A percentile compares a stretch with the other conserved stretches of the same genome.
Conservation (phyloP, 1,140 invertebrate species). For the Brachionus manjavacas region DNA sequence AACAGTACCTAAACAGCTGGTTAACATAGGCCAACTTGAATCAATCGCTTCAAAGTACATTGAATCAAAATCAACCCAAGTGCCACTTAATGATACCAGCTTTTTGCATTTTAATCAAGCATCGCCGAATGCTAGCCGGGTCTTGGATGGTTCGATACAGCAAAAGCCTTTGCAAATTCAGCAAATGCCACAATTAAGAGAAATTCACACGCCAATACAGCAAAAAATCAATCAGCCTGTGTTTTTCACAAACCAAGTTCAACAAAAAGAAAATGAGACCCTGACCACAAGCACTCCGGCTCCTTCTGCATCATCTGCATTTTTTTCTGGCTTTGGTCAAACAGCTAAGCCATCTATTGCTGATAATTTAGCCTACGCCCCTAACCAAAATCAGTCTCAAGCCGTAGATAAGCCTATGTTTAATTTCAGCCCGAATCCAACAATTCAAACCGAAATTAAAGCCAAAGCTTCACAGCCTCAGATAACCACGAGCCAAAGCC, state of each 20-base stretch:
- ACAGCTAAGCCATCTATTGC: neutral
- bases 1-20: neutral
- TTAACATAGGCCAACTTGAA: slow-evolving; percentile 5
- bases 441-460: neutral
- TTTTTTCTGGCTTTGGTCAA: neutral
- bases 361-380: neutral
- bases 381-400: neutral
- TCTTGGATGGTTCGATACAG: neutral
- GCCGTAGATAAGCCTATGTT: neutral
- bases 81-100: neutral
- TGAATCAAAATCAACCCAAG: slow-evolving; percentile 3
- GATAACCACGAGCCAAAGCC: neutral
- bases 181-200: neutral
- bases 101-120: slow-evolving; percentile 10
- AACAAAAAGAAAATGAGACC: neutral
- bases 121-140: neutral
- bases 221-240: neutral
- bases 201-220: too few species aligned
- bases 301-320: neutral
- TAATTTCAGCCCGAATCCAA: neutral
- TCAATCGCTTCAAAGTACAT: neutral
- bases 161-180: neutral
- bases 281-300: neutral
- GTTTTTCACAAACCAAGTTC: neutral
- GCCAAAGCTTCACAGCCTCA: neutral